Percentiles rank a stretch among this genome's conserved stretches.
Evolutionary conservation across 2,113 vertebrate genomes (phyloP).

Genomic region (Struthio camelus): DNA sequence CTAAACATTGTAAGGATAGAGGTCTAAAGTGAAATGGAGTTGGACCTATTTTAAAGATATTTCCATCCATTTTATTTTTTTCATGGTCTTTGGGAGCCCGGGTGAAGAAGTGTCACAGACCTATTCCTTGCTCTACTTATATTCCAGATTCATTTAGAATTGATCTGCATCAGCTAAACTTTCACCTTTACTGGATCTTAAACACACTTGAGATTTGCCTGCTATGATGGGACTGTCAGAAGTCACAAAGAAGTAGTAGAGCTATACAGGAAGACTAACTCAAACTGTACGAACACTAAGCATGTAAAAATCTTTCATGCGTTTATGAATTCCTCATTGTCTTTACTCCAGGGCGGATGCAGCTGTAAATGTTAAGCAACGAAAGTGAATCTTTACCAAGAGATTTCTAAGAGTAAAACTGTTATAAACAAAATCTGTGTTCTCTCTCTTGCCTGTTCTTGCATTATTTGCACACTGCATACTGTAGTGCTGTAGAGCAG

Average conservation of each 20-base stretch:
- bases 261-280: neutral
- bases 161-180: neutral
- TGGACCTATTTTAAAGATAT: neutral
- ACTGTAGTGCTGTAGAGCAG: neutral
- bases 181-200: neutral
- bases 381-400: neutral
- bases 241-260: neutral
- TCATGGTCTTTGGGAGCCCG: neutral
- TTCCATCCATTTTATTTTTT: neutral
- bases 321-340: neutral
- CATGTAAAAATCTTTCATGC: neutral
- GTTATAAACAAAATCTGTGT: neutral
- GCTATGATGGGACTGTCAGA: neutral
- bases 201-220: neutral
- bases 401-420: neutral
- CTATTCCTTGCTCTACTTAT: neutral
- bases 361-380: neutral
- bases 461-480: neutral
- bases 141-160: neutral
- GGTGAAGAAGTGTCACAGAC: neutral
- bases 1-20: neutral
- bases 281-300: rapidly evolving
- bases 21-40: neutral
- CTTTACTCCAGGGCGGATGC: neutral
- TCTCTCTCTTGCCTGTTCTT: neutral